A percentile compares a stretch with the other conserved stretches of the same genome.
These are phyloP conservation scores for Pyxicephalus adspersus DNA, from an alignment of 2,113 vertebrate species.

Conservation along the genomic window DNA sequence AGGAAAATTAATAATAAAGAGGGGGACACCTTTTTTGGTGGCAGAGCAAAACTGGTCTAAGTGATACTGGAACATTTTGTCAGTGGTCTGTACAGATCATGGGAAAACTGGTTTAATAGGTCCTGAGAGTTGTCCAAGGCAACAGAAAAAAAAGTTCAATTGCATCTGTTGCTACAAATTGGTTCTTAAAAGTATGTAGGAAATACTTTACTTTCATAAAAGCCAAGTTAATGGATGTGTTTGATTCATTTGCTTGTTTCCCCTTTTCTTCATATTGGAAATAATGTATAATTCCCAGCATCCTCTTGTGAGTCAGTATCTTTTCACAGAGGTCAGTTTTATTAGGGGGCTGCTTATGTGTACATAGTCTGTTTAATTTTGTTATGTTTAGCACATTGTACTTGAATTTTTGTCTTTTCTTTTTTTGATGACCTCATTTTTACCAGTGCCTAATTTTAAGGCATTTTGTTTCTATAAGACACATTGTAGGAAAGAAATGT, in stretches of 20 bases:
- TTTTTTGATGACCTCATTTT: slow-evolving; percentile 93
- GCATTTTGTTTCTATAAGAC: slow-evolving; percentile 40
- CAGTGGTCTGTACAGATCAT: not conserved
- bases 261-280: slow-evolving; percentile 19
- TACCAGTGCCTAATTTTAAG: slow-evolving; percentile 66
- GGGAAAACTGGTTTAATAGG: not conserved
- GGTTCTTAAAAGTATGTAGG: not conserved
- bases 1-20: not conserved
- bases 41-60: not conserved
- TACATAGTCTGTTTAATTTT: slow-evolving; percentile 63
- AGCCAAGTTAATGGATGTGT: slow-evolving; percentile 46
- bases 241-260: slow-evolving; percentile 49
- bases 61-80: not conserved
- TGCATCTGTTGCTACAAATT: not conserved
- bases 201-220: slow-evolving; percentile 8
- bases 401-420: slow-evolving; percentile 96
- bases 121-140: not conserved
- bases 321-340: slow-evolving; percentile 35
- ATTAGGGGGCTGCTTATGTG: slow-evolving; percentile 56
- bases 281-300: slow-evolving; percentile 19
- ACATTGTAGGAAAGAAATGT: slow-evolving; percentile 47
- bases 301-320: slow-evolving; percentile 15
- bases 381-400: slow-evolving; percentile 89
- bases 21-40: not conserved
- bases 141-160: too few relatives aligned